Base-by-base conservation (phyloP, 2,113 vertebrate genomes). In the Thermophis baileyi region DNA sequence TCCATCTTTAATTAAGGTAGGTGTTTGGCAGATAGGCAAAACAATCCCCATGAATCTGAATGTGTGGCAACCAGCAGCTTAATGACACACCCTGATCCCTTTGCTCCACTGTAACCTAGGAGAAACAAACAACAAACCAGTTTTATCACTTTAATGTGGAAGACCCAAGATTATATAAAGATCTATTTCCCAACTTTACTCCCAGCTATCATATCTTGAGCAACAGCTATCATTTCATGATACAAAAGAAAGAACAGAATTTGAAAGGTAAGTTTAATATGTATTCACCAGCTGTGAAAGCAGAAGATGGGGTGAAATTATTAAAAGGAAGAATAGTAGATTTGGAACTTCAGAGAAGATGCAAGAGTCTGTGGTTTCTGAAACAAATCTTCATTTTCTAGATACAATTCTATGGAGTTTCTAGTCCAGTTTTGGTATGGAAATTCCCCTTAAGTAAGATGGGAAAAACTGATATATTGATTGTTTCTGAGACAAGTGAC, bases 41-140 rank as follows among this genome's bases (percentile, higher is more conserved):
- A 47, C 46, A 89, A 4, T 63, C 55, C 57, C 69, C 6, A 35
- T 16, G 25, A 25, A 57, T 93, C 16, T 25, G 46, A 81, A 22
- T 81, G 35, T 44, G 18, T 63, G 10, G 44, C 35, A 55, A 91
- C 35, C n/a, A 40, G 47, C 60, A 30, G 46, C 46, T 54, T 60
- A 30, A 55, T 49, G 69, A 91, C 44, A 46, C 74, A 47, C 22
- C 40, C 20, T 63, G 9, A n/a, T 85, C 63, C 87, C 85, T 87
- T 25, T 40, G 89, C 89, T 93, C 35, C 85, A 74, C 35, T 4
- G n/a, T 89, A 93, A 74, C 89, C 57, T 88, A 93, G 92, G 89
- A 93, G 85, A 74, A 30, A 57, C 44, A 47, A 89, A 50, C 57
- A 91, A 81, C 44, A 85, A 22, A 14, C 11, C 3, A n/a, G 30